Conservation (phyloP, 1,140 invertebrate genomes). For the Hetaerina americana region DNA sequence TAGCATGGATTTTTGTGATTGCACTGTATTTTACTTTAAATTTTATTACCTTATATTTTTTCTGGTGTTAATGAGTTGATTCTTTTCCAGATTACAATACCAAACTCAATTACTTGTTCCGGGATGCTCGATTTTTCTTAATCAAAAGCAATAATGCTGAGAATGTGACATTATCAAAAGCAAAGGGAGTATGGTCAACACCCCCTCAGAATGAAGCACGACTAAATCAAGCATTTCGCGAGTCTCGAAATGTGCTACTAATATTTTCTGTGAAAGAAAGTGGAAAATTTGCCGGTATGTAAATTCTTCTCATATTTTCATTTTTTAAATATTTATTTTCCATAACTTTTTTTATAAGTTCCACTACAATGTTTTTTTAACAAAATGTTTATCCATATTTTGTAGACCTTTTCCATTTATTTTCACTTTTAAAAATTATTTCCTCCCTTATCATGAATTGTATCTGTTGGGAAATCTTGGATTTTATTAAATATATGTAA, state of each 20-base stretch:
- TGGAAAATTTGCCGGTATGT: slow-evolving; percentile 57
- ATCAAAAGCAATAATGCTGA: slow-evolving; percentile 97
- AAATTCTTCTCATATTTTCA: slow-evolving; percentile 1
- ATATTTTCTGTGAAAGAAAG: slow-evolving; percentile 97
- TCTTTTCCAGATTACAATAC: slow-evolving; percentile 56
- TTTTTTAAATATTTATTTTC: slow-evolving; percentile 1
- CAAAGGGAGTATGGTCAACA: slow-evolving; percentile 94
- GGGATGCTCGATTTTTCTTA: slow-evolving; percentile 90
- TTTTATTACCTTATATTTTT: neutral
- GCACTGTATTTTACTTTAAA: neutral
- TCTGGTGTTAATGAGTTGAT: neutral
- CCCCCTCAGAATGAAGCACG: slow-evolving; percentile 93
- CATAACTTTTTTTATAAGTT: no score
- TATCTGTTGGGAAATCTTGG: no score
- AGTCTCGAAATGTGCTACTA: slow-evolving; percentile 85
- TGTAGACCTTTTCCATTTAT: no score
- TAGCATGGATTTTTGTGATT: neutral
- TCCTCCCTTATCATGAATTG: no score
- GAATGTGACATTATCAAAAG: slow-evolving; percentile 88
- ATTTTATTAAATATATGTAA: no score
- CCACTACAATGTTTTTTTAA: no score
- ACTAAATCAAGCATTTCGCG: slow-evolving; percentile 84
- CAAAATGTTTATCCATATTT: no score
- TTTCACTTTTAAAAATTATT: no score
- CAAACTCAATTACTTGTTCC: slow-evolving; percentile 87